Base-by-base conservation (phyloP, 2,888 invertebrate genomes). In the Dendrolimus pini region DNA sequence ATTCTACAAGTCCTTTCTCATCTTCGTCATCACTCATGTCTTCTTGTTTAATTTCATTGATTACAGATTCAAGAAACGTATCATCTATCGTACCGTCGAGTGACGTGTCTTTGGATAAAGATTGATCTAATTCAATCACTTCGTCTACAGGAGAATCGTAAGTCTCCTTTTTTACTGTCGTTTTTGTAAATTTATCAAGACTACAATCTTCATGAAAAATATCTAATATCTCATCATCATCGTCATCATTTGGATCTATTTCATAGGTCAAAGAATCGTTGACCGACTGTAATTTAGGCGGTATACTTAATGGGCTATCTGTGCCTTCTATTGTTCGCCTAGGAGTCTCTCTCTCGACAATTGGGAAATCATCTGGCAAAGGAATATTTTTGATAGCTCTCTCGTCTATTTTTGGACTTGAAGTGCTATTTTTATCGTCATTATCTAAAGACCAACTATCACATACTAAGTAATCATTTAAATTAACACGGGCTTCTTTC, bases 371-470 rank as follows among this genome's bases (percentile, higher is more conserved):
- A 18, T 62, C 66, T 52, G 67, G 62, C 13, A 69, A 62, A 3
- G 65, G 64, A 54, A 63, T 66, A 7, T 66, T 62, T 61, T 70
- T 74, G 47, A 47, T 60, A 7, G 60, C 2, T 60, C 74, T 80
- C 0, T 78, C 78, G 6, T 75, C 77, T 0, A 65, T 56, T 63
- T 74, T 78, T 0, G 86, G 88, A 57, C 85, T 87, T 0, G 71
- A 65, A 52, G 66, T 73, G 7, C 68, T 74, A 30, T 30, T 30
- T 69, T 82, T 88, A 3, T 88, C 87, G 10, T 89, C 90, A 55
- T 83, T 87, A 41, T 90, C 90, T 13, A 86, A 65, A 6, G 91
- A 90, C 91, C 91, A 91, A 65, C 90, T 91, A 58, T 91, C 91
- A 61, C 91, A 91, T 12, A 91, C 79, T 54, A 91, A 72, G 61